These are phyloP conservation scores for Tenthredo distinguenda DNA, from an alignment of 2,888 invertebrate genomes.

Conservation along the genomic window DNA sequence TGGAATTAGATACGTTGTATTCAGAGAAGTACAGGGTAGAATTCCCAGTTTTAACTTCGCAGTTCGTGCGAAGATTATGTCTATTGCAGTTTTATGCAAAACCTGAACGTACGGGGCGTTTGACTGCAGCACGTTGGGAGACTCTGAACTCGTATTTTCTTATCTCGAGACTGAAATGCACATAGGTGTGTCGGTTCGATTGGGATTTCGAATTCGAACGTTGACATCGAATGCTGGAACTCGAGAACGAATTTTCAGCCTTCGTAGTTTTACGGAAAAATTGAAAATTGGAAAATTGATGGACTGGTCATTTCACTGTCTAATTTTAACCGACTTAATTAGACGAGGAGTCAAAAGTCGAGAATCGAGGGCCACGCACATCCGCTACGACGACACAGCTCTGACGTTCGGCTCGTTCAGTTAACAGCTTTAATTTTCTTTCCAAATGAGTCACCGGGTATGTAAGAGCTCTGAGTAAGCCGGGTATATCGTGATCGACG, in stretches of 20 bases:
- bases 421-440: background rate
- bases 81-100: background rate
- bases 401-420: background rate
- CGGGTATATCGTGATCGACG: conserved; percentile 20
- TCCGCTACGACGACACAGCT: background rate
- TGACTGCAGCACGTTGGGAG: background rate
- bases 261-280: background rate
- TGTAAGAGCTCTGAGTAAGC: conserved; percentile 23
- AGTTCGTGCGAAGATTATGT: background rate
- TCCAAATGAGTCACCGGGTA: conserved; percentile 19
- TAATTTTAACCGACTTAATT: background rate
- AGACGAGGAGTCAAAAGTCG: background rate
- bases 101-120: background rate
- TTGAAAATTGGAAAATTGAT: background rate
- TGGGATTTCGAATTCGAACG: background rate
- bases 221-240: too few species aligned
- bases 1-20: conserved; percentile 12
- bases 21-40: background rate
- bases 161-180: background rate
- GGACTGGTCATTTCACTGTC: background rate
- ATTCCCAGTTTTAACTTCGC: background rate
- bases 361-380: background rate
- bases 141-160: background rate
- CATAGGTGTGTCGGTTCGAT: background rate
- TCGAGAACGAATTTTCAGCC: too few species aligned